Evolutionary conservation across 2,888 invertebrate genomes (phyloP).

Genomic region (Andricus quercusramuli): DNA sequence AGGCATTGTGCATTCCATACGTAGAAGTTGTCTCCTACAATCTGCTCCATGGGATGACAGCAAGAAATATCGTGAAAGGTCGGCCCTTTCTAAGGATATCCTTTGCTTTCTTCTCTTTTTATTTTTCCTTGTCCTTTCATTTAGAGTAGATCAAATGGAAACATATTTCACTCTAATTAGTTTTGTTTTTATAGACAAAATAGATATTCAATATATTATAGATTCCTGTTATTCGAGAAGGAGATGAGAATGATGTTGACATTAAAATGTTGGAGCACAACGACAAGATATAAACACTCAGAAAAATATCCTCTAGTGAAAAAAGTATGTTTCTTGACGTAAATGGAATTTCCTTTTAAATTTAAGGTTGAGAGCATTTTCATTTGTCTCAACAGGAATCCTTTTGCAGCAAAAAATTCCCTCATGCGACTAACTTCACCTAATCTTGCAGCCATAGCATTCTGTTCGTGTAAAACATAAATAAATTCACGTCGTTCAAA

Average conservation of each 20-base stretch:
- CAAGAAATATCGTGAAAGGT: conserved; percentile 48
- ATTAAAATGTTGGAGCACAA: neutral
- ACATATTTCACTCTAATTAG: neutral
- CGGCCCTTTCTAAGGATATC: conserved; percentile 34
- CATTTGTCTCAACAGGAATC: too few species aligned
- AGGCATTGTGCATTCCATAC: conserved; percentile 52
- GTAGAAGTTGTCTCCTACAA: conserved; percentile 50
- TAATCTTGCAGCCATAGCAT: too few species aligned
- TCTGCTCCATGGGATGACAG: conserved; percentile 41
- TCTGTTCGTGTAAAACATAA: too few species aligned
- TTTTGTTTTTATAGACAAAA: too few species aligned
- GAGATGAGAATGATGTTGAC: neutral
- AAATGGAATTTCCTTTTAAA: too few species aligned
- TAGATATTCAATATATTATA: neutral
- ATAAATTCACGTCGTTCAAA: too few species aligned
- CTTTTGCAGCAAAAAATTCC: too few species aligned
- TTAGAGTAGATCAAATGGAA: neutral
- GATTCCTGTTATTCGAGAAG: neutral
- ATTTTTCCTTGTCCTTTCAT: neutral
- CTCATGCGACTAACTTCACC: too few species aligned
- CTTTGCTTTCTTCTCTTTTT: neutral
- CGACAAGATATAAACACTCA: neutral
- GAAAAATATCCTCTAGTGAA: too few species aligned
- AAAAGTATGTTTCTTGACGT: too few species aligned
- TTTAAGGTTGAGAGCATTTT: too few species aligned